Conservation (phyloP, 2,113 vertebrate genomes). For the Leucosticte australis region DNA sequence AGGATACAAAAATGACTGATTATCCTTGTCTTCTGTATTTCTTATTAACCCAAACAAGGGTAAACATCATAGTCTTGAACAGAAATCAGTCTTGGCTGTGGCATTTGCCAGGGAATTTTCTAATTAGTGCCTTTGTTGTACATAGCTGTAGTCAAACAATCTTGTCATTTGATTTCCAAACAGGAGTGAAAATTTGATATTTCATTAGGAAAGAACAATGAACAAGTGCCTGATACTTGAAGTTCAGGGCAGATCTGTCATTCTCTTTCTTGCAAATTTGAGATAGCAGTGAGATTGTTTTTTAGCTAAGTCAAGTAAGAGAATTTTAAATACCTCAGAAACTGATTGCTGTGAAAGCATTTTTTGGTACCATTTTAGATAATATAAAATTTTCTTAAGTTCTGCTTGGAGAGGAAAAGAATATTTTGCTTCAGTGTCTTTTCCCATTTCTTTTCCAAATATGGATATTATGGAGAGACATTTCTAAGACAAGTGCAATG, state of each 20-base stretch:
- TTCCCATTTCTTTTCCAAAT: neutral
- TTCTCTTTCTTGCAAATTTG: neutral
- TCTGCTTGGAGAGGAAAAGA: neutral
- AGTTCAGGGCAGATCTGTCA: neutral
- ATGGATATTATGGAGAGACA: neutral
- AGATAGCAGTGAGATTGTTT: neutral
- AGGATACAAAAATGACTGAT: neutral
- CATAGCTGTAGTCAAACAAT: neutral
- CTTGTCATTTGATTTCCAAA: conserved; percentile 28
- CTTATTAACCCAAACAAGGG: neutral
- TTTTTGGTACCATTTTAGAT: neutral
- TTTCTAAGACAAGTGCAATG: neutral
- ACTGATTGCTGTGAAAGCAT: neutral
- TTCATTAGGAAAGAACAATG: neutral
- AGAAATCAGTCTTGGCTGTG: neutral
- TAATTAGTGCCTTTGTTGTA: neutral
- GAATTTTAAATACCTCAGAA: neutral
- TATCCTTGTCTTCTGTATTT: neutral
- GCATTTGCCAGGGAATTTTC: neutral
- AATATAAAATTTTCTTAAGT: neutral
- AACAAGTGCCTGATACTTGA: neutral
- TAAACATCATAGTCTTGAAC: neutral
- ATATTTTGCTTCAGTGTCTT: neutral
- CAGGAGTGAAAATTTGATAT: neutral
- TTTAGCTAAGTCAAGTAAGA: neutral